A percentile compares a stretch with the other conserved stretches of the same genome.
These are phyloP conservation scores for Glyptemys insculpta DNA, from an alignment of 2,797 vertebrate genomes.

Conservation along the genomic window DNA sequence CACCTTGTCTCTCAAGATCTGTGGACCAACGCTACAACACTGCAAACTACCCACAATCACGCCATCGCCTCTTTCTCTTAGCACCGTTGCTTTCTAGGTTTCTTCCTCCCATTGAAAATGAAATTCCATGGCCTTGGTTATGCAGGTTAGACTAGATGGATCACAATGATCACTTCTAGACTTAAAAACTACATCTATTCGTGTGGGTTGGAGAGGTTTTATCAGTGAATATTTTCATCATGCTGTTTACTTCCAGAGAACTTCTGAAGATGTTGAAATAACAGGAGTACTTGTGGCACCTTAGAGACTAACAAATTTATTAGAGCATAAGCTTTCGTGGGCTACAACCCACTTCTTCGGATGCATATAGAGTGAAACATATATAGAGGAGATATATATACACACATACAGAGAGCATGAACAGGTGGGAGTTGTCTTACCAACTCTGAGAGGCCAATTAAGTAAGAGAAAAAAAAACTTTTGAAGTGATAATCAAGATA, in stretches of 20 bases:
- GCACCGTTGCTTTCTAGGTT: neutral
- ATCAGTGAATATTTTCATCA: neutral
- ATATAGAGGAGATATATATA: too few relatives aligned
- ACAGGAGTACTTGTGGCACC: too few relatives aligned
- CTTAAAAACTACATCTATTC: neutral
- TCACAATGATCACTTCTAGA: neutral
- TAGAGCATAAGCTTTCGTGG: too few relatives aligned
- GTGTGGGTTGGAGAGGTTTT: accelerated
- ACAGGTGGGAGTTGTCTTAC: too few relatives aligned
- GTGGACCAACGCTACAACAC: neutral
- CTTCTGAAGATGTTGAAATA: accelerated
- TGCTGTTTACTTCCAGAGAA: neutral
- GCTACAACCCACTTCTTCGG: too few relatives aligned
- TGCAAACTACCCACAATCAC: neutral
- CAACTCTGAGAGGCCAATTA: too few relatives aligned
- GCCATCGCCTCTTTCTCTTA: neutral
- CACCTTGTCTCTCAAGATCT: neutral
- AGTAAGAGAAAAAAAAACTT: too few relatives aligned
- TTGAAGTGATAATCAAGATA: too few relatives aligned
- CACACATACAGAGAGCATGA: too few relatives aligned
- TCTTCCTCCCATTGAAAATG: accelerated
- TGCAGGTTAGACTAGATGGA: accelerated
- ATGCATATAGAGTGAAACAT: too few relatives aligned
- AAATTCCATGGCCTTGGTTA: neutral
- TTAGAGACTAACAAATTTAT: too few relatives aligned